These are phyloP conservation scores for Spheniscus mendiculus DNA, from an alignment of 2,113 vertebrate genomes.

Conservation along the genomic window DNA sequence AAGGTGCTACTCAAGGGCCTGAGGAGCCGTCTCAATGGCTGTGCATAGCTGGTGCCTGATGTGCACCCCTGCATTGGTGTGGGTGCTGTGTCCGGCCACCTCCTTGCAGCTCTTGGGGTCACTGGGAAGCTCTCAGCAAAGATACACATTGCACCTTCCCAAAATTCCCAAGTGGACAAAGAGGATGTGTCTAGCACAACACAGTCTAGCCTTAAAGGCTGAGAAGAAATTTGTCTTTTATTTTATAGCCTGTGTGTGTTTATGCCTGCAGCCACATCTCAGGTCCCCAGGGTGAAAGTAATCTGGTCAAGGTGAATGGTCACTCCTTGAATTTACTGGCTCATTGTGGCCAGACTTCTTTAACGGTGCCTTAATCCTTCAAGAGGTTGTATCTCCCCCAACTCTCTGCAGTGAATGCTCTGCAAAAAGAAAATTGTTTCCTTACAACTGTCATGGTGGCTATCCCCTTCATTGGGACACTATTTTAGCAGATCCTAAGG, in stretches of 20 bases:
- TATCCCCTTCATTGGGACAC: not conserved
- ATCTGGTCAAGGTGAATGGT: not conserved
- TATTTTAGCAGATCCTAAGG: not conserved
- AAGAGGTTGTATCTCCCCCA: not conserved
- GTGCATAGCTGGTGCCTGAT: not conserved
- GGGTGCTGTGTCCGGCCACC: too few relatives aligned
- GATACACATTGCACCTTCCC: not conserved
- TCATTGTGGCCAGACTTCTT: not conserved
- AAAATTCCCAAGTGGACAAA: not conserved
- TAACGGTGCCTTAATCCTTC: not conserved
- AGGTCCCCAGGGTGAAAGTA: not conserved
- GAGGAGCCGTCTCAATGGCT: not conserved
- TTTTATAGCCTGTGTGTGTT: not conserved
- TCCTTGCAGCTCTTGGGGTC: not conserved
- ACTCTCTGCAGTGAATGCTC: not conserved
- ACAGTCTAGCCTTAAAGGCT: not conserved
- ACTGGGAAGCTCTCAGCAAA: not conserved
- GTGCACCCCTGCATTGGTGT: accelerated
- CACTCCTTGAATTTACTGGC: not conserved
- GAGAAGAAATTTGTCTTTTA: not conserved
- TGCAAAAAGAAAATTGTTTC: not conserved
- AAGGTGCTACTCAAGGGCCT: not conserved
- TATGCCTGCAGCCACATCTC: not conserved
- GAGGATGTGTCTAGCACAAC: not conserved
- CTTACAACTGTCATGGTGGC: accelerated